Base-by-base conservation (phyloP, 2,888 invertebrate species). In the Macropis europaea region DNA sequence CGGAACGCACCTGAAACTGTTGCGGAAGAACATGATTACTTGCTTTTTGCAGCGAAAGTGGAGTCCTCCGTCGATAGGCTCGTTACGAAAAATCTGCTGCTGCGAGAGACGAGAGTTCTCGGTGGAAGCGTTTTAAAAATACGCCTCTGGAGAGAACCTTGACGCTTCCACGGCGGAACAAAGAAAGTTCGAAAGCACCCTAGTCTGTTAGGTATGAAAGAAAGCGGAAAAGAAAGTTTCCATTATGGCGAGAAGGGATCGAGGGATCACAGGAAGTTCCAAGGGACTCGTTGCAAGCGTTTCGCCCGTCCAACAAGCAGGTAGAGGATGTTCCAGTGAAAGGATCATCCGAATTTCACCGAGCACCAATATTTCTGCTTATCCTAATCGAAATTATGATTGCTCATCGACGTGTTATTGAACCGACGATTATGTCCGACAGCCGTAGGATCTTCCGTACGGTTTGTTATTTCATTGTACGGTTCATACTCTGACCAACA, bases 141-240 rank as follows among this genome's bases (percentile, higher is more conserved):
- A 52, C 61, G 24, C n/a, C 7, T 6, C 3, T 19, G 30, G 32
- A 3, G 52, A 9, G 34, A 57, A 26, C 6, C 47, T 57, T 2
- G 34, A 13, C 19, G 28, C 9, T 19, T 28, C 42, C 19, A 34
- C 19, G 32, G 5, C 9, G 38, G 38, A 30, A 60, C 61, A 30
- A 68, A 62, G 53, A 47, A 54, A 42, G 26, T 36, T 62, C 34
- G 62, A 48, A 48, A 53, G 52, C 54, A 34, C 47, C 24, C 28
- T 13, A 11, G 40, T 15, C 30, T 28, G 32, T 5, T 13, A 24
- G 36, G 52, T 38, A 45, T 17, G 28, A 36, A 69, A 36, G 50
- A 36, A 61, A 50, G 50, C 42, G 38, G 40, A 42, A 28, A 54
- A 24, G 43, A 63, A 56, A 63, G 50, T 56, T 64, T 63, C 22